A percentile compares a stretch with the other conserved stretches of the same genome.
phyloP scores from a whole-genome alignment of 2,888 invertebrate genomes.

The Hydrotaea diabolus region DNA sequence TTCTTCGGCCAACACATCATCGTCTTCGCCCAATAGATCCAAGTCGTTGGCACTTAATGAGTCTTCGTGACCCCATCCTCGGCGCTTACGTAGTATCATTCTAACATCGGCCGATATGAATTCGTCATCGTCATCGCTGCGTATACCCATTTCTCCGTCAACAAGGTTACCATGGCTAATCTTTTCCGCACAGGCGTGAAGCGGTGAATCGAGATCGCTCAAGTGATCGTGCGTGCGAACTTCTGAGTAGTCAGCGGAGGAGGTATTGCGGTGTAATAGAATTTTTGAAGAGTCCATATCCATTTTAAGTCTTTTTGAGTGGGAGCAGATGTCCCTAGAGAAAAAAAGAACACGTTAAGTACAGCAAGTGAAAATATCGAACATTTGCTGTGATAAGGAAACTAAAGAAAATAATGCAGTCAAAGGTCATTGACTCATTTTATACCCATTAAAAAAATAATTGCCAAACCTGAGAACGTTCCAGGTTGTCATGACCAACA shows the following conservation, averaged over 20 bases:
- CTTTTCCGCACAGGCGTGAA: conserved; percentile 66
- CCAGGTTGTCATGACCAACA: too few relatives aligned
- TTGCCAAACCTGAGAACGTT: too few relatives aligned
- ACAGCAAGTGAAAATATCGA: too few relatives aligned
- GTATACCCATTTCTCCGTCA: conserved; percentile 59
- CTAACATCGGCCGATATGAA: conserved; percentile 78
- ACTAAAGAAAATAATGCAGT: too few relatives aligned
- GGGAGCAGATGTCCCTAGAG: neutral
- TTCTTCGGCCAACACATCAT: conserved; percentile 83
- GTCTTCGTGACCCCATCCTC: conserved; percentile 79
- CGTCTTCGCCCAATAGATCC: conserved; percentile 78
- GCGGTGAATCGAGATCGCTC: conserved; percentile 70
- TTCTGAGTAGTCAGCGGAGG: conserved; percentile 69
- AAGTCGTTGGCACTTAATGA: conserved; percentile 77
- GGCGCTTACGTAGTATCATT: conserved; percentile 79
- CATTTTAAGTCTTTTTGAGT: conserved; percentile 32
- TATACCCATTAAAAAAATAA: too few relatives aligned
- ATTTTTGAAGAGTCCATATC: conserved; percentile 60
- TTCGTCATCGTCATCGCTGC: conserved; percentile 71
- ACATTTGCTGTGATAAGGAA: too few relatives aligned
- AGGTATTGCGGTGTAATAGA: conserved; percentile 69
- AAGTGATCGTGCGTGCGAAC: conserved; percentile 64
- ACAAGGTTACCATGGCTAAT: conserved; percentile 57
- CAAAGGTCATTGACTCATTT: too few relatives aligned
- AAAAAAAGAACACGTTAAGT: too few relatives aligned